A percentile compares a stretch with the other conserved stretches of the same genome.
phyloP scores from a whole-genome alignment of 2,797 vertebrate species.

The Calcarius lapponicus region DNA sequence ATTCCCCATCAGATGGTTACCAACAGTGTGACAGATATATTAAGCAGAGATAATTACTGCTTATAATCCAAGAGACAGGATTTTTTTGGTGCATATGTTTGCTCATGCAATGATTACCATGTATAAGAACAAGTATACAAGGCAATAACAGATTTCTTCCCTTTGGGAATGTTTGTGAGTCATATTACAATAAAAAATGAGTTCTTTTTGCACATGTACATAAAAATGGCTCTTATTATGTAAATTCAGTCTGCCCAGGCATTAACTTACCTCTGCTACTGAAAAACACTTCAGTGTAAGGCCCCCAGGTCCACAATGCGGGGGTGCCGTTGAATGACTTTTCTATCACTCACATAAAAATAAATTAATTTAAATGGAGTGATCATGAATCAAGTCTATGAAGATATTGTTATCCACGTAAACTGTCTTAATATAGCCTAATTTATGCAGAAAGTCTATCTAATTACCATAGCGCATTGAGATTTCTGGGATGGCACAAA shows the following conservation, averaged over 20 bases:
- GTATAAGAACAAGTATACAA: neutral
- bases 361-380: slow-evolving; percentile 25
- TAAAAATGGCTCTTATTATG: slow-evolving; percentile 13
- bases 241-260: neutral
- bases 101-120: neutral
- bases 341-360: neutral
- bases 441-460: neutral
- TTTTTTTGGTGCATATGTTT: neutral
- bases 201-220: neutral
- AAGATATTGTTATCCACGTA: neutral
- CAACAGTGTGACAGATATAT: neutral
- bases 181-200: neutral
- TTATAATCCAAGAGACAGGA: neutral
- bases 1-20: neutral
- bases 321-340: neutral
- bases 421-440: neutral
- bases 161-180: neutral
- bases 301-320: neutral
- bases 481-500: slow-evolving; percentile 15
- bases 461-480: slow-evolving; percentile 32
- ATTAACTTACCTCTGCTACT: neutral
- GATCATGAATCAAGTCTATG: neutral
- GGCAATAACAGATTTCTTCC: neutral
- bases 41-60: slow-evolving; percentile 11
- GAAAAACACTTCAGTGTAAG: neutral